Percentiles rank a stretch among this genome's conserved stretches.
These are phyloP conservation scores for Bombus confusus DNA, from an alignment of 1,140 invertebrate species.

Conservation along the genomic window DNA sequence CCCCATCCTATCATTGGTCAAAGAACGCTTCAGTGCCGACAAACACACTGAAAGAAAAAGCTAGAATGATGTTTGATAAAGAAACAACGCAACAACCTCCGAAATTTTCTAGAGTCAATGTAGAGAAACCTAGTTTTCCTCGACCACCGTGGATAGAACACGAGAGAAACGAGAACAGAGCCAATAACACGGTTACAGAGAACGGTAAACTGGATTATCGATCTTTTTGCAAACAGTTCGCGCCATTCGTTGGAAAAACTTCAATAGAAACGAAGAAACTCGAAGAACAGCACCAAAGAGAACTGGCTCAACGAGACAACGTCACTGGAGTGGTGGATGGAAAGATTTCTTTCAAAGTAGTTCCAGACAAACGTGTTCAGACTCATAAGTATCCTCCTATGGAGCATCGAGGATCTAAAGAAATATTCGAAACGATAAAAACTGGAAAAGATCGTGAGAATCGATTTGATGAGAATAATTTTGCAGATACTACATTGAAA, in stretches of 20 bases:
- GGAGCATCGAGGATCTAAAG: background rate
- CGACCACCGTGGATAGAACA: slow-evolving; percentile 62
- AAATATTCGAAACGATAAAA: background rate
- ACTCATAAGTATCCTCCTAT: background rate
- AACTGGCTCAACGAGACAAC: background rate
- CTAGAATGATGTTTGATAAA: slow-evolving; percentile 78
- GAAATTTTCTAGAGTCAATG: slow-evolving; percentile 9
- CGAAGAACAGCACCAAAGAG: slow-evolving; percentile 45
- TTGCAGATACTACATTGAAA: slow-evolving; percentile 37
- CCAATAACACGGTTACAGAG: slow-evolving; percentile 49
- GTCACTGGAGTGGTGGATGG: slow-evolving; percentile 39
- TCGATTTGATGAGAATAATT: background rate
- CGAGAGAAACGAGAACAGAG: slow-evolving; percentile 34
- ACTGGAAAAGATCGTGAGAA: background rate
- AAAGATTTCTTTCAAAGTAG: slow-evolving; percentile 54
- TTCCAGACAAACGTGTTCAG: slow-evolving; percentile 18
- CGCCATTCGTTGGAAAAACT: slow-evolving; percentile 57
- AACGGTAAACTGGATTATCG: slow-evolving; percentile 71
- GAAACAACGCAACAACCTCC: slow-evolving; percentile 9
- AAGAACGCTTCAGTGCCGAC: slow-evolving; percentile 44
- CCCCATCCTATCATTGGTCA: slow-evolving; percentile 61
- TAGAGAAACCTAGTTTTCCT: slow-evolving; percentile 49
- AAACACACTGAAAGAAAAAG: slow-evolving; percentile 62
- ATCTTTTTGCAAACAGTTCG: slow-evolving; percentile 73
- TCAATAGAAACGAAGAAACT: slow-evolving; percentile 1